A percentile compares a stretch with the other conserved stretches of the same genome.
These are phyloP conservation scores for Pyxicephalus adspersus DNA, from an alignment of 2,113 vertebrate species.

Conservation along the genomic window DNA sequence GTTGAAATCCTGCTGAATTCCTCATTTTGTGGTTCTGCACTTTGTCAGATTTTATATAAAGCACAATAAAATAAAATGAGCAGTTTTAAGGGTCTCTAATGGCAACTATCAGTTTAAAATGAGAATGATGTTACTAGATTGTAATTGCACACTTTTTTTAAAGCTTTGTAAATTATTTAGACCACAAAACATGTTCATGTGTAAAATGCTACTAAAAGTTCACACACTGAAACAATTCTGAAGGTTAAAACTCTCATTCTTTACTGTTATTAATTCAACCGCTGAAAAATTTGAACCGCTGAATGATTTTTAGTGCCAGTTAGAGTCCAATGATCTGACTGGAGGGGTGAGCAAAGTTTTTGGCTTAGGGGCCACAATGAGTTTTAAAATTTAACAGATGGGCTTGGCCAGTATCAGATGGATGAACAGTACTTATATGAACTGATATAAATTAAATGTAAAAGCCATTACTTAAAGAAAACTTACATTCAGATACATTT, in stretches of 20 bases:
- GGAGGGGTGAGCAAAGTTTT: no score
- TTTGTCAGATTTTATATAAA: slow-evolving; percentile 44
- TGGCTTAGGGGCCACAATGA: no score
- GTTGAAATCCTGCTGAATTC: slow-evolving; percentile 22
- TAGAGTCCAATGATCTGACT: no score
- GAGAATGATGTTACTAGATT: slow-evolving; percentile 1
- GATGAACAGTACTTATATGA: no score
- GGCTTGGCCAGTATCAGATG: no score
- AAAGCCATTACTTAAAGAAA: no score
- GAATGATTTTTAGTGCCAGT: no score
- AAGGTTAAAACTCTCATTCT: background rate
- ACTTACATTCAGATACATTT: no score
- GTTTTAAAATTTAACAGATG: no score
- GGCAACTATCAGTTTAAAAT: background rate
- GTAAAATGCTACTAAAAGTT: background rate
- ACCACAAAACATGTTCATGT: background rate
- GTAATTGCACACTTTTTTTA: background rate
- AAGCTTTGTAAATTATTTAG: background rate
- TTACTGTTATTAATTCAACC: no score
- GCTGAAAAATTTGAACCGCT: no score
- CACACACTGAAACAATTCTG: background rate
- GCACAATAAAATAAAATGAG: slow-evolving; percentile 32
- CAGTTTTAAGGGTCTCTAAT: slow-evolving; percentile 14
- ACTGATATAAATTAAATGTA: no score
- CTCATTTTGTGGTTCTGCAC: slow-evolving; percentile 17